Conservation (phyloP, 2,888 invertebrate genomes). For the Syrphus vitripennis region DNA sequence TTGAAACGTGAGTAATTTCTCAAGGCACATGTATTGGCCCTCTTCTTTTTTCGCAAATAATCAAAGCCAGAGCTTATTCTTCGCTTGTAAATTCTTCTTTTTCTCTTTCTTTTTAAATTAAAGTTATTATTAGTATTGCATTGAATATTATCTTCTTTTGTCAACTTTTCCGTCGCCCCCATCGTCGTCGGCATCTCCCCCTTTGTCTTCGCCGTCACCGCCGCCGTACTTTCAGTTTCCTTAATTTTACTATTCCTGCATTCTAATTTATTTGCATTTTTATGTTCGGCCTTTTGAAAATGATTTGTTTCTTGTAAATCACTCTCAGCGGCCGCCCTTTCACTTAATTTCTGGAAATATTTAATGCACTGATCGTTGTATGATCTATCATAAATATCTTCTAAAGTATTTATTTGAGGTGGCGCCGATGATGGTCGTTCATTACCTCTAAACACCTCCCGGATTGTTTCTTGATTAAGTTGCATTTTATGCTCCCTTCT, state of each 20-base stretch:
- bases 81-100: slow-evolving; percentile 76
- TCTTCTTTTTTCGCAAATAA: slow-evolving; percentile 94
- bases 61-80: slow-evolving; percentile 85
- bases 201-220: too few relatives aligned
- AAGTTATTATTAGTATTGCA: background rate
- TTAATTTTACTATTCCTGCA: background rate
- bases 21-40: slow-evolving; percentile 81
- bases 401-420: slow-evolving; percentile 82
- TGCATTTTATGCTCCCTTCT: slow-evolving; percentile 88
- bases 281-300: background rate
- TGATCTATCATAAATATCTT: slow-evolving; percentile 73
- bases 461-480: slow-evolving; percentile 89
- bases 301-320: slow-evolving; percentile 1
- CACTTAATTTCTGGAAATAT: slow-evolving; percentile 77
- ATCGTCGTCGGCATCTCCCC: too few relatives aligned
- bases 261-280: background rate
- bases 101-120: slow-evolving; percentile 73
- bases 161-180: too few relatives aligned
- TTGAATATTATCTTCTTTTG: background rate
- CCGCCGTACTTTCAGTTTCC: background rate
- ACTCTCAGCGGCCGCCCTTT: slow-evolving; percentile 58
- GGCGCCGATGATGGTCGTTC: slow-evolving; percentile 92
- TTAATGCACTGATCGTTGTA: slow-evolving; percentile 79
- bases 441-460: slow-evolving; percentile 88
- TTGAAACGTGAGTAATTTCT: slow-evolving; percentile 41